Evolutionary conservation across 2,113 vertebrate genomes (phyloP).

Genomic region (Eretmochelys imbricata): DNA sequence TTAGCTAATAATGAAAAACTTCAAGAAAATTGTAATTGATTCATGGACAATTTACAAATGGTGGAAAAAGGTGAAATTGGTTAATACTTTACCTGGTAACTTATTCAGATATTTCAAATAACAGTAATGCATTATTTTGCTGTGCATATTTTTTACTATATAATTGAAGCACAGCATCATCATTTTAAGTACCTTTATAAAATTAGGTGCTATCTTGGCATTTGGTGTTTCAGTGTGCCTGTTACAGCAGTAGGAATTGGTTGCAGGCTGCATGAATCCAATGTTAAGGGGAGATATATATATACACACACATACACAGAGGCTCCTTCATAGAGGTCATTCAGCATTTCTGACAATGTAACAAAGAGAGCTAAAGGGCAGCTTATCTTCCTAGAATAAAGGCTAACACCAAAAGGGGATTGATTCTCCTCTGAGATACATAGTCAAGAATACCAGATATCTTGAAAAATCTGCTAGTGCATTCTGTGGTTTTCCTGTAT

Average conservation of each 20-base stretch:
- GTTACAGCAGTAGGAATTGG: neutral
- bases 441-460: neutral
- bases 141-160: neutral
- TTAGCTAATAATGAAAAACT: neutral
- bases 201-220: neutral
- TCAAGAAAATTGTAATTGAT: rapidly evolving
- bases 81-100: neutral
- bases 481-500: neutral
- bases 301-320: neutral
- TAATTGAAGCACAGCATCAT: neutral
- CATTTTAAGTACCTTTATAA: neutral
- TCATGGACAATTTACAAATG: neutral
- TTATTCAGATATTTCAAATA: neutral
- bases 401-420: neutral
- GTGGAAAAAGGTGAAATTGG: neutral
- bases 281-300: rapidly evolving
- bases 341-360: rapidly evolving
- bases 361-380: neutral
- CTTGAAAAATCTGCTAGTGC: neutral
- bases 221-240: neutral
- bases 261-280: neutral
- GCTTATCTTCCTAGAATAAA: neutral
- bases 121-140: neutral
- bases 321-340: neutral
- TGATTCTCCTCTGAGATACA: neutral